These are phyloP conservation scores for Candoia aspera DNA, from an alignment of 2,113 vertebrate species.

Conservation along the genomic window DNA sequence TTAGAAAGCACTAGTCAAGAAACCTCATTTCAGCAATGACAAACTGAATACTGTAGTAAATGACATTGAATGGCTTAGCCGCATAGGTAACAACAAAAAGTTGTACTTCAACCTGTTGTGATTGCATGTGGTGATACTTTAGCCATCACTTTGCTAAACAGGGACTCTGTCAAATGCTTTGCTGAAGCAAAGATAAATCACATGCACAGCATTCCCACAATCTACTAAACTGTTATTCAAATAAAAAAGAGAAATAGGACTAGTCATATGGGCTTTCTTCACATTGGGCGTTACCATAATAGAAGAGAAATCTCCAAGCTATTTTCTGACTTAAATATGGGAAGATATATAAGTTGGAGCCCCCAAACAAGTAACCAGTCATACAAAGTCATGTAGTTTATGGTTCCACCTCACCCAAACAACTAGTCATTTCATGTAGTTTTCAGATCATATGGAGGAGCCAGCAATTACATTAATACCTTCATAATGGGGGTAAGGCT, in stretches of 20 bases:
- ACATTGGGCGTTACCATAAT: background rate
- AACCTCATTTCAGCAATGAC: background rate
- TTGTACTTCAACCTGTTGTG: background rate
- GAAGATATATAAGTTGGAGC: background rate
- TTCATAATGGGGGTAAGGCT: background rate
- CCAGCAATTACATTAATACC: background rate
- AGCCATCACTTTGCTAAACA: background rate
- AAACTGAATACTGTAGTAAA: too few relatives aligned
- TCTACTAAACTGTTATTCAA: background rate
- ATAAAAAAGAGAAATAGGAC: background rate
- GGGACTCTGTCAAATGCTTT: background rate
- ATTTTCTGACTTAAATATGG: background rate
- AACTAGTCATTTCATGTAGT: background rate
- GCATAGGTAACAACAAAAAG: background rate
- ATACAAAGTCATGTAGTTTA: background rate
- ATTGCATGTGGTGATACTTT: background rate
- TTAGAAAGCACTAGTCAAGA: background rate
- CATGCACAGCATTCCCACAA: background rate
- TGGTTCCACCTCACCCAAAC: background rate
- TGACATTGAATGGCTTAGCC: background rate
- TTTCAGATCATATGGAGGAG: background rate
- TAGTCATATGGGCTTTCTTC: background rate
- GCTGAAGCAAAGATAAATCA: background rate
- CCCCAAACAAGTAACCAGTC: background rate
- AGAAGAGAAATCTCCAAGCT: background rate